Conservation (phyloP, 2,888 invertebrate genomes). For the Rapana venosa region DNA sequence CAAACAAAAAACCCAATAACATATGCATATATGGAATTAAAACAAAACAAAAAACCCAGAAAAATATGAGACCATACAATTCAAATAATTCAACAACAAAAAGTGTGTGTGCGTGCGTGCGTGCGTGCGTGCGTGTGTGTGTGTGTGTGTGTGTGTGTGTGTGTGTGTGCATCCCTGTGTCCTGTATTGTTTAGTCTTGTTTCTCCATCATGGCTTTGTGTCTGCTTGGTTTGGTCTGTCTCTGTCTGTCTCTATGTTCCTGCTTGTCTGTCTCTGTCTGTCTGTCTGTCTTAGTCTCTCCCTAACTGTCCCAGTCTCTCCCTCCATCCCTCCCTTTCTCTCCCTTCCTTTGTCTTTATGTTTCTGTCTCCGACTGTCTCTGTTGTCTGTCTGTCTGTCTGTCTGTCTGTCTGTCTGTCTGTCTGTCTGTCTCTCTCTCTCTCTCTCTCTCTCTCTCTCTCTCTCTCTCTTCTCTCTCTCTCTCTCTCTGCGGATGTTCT, state of each 20-base stretch:
- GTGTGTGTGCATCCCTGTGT: not conserved
- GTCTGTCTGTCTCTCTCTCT: not conserved
- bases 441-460: not conserved
- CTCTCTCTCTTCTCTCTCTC: not conserved
- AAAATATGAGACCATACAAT: not conserved
- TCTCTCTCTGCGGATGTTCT: no score
- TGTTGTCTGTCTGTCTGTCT: not conserved
- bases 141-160: constrained; percentile 17
- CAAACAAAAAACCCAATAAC: no score
- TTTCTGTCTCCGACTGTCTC: not conserved
- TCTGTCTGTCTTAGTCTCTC: no score
- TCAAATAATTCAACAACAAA: not conserved
- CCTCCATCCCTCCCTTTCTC: no score
- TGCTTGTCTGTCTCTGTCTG: no score
- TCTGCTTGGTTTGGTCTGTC: no score
- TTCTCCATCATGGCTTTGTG: no score
- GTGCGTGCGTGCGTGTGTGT: not conserved
- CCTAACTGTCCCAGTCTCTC: no score
- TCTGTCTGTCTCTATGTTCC: no score
- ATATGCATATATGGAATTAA: not conserved
- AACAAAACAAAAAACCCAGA: not conserved
- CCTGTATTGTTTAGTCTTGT: no score
- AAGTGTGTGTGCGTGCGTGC: not conserved
- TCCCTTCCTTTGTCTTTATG: not conserved
- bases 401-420: not conserved